Evolutionary conservation across 2,113 vertebrate species (phyloP).

Genomic region (Asarcornis scutulata): DNA sequence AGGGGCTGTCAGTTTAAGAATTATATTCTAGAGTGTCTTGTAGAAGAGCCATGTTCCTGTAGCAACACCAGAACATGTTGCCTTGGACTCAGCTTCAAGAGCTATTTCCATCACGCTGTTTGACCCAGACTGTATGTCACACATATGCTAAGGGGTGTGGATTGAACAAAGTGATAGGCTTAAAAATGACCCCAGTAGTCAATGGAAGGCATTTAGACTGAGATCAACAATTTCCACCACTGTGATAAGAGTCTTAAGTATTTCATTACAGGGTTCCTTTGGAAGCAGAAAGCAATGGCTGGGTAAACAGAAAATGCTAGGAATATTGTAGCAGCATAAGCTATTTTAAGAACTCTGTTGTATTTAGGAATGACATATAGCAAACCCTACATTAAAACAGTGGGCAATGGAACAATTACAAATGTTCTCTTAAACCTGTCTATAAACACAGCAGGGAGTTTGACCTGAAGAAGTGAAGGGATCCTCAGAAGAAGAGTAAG

Average conservation of each 20-base stretch:
- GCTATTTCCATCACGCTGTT: neutral
- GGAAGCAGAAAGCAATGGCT: neutral
- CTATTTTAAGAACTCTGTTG: neutral
- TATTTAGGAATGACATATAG: neutral
- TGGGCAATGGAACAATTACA: neutral
- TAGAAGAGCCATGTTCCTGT: neutral
- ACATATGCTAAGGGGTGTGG: neutral
- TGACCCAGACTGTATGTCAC: neutral
- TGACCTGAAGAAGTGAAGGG: neutral
- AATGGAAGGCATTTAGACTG: slow-evolving; percentile 14
- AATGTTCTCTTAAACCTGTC: neutral
- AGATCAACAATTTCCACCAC: neutral
- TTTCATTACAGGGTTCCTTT: neutral
- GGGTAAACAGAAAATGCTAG: neutral
- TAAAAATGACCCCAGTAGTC: slow-evolving; percentile 27
- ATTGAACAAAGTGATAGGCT: neutral
- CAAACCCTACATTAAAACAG: neutral
- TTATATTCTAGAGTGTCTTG: neutral
- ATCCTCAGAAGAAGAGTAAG: neutral
- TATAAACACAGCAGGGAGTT: neutral
- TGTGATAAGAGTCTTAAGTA: neutral
- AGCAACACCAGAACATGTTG: neutral
- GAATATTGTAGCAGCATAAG: neutral
- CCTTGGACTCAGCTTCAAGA: neutral
- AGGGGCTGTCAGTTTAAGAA: neutral